Base-by-base conservation (phyloP, 2,113 vertebrate species). In the Tetraodon nigroviridis region DNA sequence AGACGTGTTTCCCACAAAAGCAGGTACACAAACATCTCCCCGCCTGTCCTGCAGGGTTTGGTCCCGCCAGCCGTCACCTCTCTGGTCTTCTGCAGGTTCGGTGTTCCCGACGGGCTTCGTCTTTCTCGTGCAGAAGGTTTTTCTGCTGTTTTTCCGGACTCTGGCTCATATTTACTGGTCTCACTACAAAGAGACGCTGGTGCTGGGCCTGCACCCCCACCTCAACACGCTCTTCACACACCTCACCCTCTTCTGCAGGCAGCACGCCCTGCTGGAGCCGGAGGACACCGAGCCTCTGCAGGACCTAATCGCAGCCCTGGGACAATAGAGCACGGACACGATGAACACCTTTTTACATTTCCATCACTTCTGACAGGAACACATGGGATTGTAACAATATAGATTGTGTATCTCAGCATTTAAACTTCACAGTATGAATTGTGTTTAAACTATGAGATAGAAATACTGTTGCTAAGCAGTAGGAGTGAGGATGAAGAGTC, bases 221-320 rank as follows among this genome's bases (percentile, higher is more conserved):
- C 91, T 93, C 60, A 92, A 93, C 79, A 92, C 90, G 0, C 82
- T 92, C 51, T 92, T 92, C 71, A 73, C 64, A 14, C 92, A 93
- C 82, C 83, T 93, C 60, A 87, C 84, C 0, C 81, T 88, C 40
- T 93, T 93, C 81, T 88, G 89, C 69, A 83, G 64, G 63, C 86
- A 89, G 64, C 90, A 93, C 37, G 58, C 64, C 6, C 85, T 93
- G 68, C 77, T 93, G 69, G 90, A 92, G 12, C 76, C 83, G 1
- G 87, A 88, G 22, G 90, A 93, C 76, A 90, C 75, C 0, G 84
- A 86, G 24, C 84, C 89, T 0, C 75, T 92, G 58, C 86, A 88
- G 71, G 91, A 92, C 75, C 86, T 93, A 57, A 89, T 92, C 72
- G 52, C 55, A 1, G 82, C 85, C 61, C 82, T 93, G 51, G 55